phyloP scores from a whole-genome alignment of 2,797 vertebrate genomes.

The Poeciliopsis turneri region DNA sequence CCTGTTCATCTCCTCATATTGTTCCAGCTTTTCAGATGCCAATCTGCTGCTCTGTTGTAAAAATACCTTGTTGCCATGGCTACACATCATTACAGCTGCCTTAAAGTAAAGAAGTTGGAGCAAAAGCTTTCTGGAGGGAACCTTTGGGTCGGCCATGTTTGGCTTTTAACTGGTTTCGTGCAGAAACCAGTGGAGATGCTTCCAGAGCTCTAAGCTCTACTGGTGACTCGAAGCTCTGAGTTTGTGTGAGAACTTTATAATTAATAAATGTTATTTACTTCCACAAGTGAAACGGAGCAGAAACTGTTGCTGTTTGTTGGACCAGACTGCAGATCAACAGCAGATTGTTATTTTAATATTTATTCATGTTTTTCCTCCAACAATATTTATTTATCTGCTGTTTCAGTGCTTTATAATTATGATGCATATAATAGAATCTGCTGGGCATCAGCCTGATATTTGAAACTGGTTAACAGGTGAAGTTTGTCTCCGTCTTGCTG shows the following conservation, averaged over 20 bases:
- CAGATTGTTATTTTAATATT: background rate
- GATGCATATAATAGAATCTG: background rate
- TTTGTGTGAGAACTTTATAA: background rate
- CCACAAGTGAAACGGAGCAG: background rate
- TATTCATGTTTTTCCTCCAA: background rate
- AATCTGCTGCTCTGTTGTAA: background rate
- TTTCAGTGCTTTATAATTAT: background rate
- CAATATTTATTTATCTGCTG: too few species aligned
- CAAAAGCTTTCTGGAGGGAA: background rate
- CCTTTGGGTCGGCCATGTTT: too few species aligned
- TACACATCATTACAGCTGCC: background rate
- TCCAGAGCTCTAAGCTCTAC: background rate
- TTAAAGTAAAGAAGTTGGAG: background rate
- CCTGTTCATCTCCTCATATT: background rate
- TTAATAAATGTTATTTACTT: background rate
- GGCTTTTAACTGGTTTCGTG: background rate
- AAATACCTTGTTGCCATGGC: background rate
- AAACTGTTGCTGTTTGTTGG: background rate
- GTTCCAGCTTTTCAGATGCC: background rate
- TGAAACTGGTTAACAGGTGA: too few species aligned
- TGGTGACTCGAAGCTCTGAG: background rate
- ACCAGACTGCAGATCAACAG: background rate
- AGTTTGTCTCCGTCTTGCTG: background rate
- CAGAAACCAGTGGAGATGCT: background rate
- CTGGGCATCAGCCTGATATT: too few species aligned